Percentiles rank a stretch among this genome's conserved stretches.
Evolutionary conservation across 53 echinoderm and acorn worm species (phyloP).

Genomic region (Hippasteria phrygiana): DNA sequence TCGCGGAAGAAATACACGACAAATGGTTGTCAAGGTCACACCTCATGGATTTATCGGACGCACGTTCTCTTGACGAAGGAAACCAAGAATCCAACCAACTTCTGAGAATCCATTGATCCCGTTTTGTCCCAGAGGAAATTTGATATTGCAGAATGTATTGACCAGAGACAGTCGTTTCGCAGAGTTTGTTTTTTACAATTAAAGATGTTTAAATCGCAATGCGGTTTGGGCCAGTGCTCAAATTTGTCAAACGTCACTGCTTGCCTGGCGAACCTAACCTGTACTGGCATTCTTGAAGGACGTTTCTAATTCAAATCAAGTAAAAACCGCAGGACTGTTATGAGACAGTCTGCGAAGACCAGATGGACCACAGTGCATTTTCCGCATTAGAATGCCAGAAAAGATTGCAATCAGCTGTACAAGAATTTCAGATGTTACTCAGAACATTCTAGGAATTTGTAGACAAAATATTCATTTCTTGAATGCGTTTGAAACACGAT

Average conservation of each 20-base stretch:
- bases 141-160: conserved; percentile 39
- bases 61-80: neutral
- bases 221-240: conserved; percentile 18
- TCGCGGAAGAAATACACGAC: conserved; percentile 55
- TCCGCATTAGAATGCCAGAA: neutral
- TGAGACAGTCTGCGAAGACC: neutral
- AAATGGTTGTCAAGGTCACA: conserved; percentile 65
- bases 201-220: neutral
- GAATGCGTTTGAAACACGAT: neutral
- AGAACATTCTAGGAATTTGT: neutral
- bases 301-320: conserved; percentile 5
- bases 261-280: neutral
- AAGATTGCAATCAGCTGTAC: neutral
- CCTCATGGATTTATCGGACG: conserved; percentile 40
- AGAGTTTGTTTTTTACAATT: conserved; percentile 50
- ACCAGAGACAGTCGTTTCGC: neutral
- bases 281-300: neutral
- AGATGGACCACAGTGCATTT: neutral
- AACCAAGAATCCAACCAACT: neutral
- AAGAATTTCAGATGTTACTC: neutral
- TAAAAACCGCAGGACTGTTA: neutral
- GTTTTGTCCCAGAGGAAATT: conserved; percentile 44
- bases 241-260: conserved; percentile 31
- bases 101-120: conserved; percentile 2
- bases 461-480: neutral